Base-by-base conservation (phyloP, 2,888 invertebrate genomes). In the Meloe dianella region DNA sequence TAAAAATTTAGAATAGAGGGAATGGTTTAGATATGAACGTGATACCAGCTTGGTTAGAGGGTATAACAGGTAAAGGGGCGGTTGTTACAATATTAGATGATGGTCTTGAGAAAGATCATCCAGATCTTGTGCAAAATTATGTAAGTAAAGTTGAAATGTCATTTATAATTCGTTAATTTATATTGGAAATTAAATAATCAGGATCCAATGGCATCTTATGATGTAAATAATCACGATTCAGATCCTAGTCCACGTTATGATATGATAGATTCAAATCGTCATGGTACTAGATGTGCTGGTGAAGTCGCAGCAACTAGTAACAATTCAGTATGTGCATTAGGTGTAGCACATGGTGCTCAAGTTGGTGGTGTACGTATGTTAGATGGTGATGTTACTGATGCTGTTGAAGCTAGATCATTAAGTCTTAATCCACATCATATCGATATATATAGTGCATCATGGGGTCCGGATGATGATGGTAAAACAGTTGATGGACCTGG, bases 381-480 rank as follows among this genome's bases (percentile, higher is more conserved):
- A 78, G 97, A 98, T 79, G 98, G 98, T 32, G 97, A 98, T 84
- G 98, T 99, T 64, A 99, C 98, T 0, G 99, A 99, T 83, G 97
- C 97, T 0, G 98, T 99, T 10, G 99, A 99, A 85, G 98, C 98
- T 1, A 89, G 95, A 69, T 97, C 97, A 0, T 87, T 99, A 24
- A 94, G 96, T 75, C 88, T 97, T 64, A 96, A 97, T 83, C 94
- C 95, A 27, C 95, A 98, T 78, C 97, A 98, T 83, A 97, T 99
- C 73, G 97, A 99, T 84, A 97, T 99, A 77, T 99, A 98, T 85
- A 97, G 96, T 79, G 98, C 98, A 7, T 96, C 96, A 10, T 98
- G 97, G 97, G 98, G 98, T 1, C 98, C 98, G 0, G 98, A 98
- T 79, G 98, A 98, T 82, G 98, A 98, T 80, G 98, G 98, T 0